Percentiles rank a stretch among this genome's conserved stretches.
These are phyloP conservation scores for Petrocephalus microphthalmus DNA, from an alignment of 2,113 vertebrate genomes.

Conservation along the genomic window DNA sequence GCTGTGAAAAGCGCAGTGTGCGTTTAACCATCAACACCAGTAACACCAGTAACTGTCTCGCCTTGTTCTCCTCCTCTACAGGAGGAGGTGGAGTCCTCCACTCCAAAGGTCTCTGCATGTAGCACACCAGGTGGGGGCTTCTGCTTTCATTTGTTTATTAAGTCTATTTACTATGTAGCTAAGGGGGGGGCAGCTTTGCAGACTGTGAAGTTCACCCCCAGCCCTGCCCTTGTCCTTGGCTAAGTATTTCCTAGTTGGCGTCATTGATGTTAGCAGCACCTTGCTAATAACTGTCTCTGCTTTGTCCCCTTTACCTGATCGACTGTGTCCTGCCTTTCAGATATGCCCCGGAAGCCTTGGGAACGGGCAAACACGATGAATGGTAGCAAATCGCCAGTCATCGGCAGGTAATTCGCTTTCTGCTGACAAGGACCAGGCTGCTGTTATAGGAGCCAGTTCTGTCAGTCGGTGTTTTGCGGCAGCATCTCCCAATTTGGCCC, in stretches of 20 bases:
- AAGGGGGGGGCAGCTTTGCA: not conserved
- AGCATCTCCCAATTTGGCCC: not conserved
- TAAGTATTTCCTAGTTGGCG: not conserved
- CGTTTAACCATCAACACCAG: not conserved
- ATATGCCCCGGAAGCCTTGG: constrained; percentile 95
- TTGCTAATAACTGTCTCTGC: not conserved
- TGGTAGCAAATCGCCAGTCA: constrained; percentile 97
- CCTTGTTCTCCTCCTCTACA: constrained; percentile 45
- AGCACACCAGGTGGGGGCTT: constrained; percentile 86
- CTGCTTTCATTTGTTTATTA: not conserved
- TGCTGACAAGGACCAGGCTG: too few species aligned
- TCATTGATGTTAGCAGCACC: not conserved
- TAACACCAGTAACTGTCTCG: not conserved
- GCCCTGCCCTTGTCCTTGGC: not conserved
- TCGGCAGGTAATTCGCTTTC: constrained; percentile 78
- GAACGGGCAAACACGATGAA: constrained; percentile 94
- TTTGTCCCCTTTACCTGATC: not conserved
- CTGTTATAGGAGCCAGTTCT: not conserved
- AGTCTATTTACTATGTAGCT: not conserved
- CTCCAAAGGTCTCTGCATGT: constrained; percentile 81
- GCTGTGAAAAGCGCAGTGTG: not conserved
- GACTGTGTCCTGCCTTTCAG: constrained; percentile 49
- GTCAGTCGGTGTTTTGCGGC: not conserved
- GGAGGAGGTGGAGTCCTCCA: constrained; percentile 81
- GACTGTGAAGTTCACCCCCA: not conserved